Conservation (phyloP, 2,888 invertebrate species). For the Clusia tigrina region DNA sequence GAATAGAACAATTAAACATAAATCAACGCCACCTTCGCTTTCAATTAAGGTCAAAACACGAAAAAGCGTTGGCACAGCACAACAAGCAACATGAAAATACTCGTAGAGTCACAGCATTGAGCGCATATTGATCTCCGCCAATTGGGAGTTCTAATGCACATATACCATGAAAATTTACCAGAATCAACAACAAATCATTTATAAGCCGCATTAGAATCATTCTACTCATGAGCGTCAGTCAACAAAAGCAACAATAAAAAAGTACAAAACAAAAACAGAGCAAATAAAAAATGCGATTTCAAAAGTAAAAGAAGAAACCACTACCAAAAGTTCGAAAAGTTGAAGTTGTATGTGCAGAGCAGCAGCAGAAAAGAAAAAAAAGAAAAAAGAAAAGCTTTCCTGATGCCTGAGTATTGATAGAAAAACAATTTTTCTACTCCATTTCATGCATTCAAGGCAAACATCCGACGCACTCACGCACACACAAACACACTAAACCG, state of each 20-base stretch:
- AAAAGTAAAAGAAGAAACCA: slow-evolving; percentile 9
- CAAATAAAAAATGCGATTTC: slow-evolving; percentile 24
- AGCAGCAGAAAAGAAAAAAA: slow-evolving; percentile 20
- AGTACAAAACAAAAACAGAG: slow-evolving; percentile 34
- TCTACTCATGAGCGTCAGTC: background rate
- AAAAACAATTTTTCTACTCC: slow-evolving; percentile 58
- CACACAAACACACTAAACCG: slow-evolving; percentile 33
- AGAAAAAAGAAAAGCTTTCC: slow-evolving; percentile 23
- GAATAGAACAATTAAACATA: background rate
- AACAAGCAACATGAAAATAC: background rate
- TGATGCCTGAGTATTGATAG: slow-evolving; percentile 52
- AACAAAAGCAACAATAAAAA: background rate
- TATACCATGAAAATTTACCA: background rate
- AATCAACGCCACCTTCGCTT: background rate
- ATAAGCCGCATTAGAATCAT: background rate
- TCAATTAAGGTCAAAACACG: background rate
- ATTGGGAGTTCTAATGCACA: background rate
- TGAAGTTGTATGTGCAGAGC: slow-evolving; percentile 30
- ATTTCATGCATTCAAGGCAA: slow-evolving; percentile 54
- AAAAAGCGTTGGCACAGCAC: background rate
- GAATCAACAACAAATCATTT: slow-evolving; percentile 11
- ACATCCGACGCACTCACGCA: background rate
- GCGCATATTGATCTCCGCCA: too few species aligned
- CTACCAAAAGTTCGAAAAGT: slow-evolving; percentile 12
- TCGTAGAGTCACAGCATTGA: too few species aligned